Evolutionary conservation across 2,888 invertebrate species (phyloP).

Genomic region (Zaprionus lineosus): DNA sequence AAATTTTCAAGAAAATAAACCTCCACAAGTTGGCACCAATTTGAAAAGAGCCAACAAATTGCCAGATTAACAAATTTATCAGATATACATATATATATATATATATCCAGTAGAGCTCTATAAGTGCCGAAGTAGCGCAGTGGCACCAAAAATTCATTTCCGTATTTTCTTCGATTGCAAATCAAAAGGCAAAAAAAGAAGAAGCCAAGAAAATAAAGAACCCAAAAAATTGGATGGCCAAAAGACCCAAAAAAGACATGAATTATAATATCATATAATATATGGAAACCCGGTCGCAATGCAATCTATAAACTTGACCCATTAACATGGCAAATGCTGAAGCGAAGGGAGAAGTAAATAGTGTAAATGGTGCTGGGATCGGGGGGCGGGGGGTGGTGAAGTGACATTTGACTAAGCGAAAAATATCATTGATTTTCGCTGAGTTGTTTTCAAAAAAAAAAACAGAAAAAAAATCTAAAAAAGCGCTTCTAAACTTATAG

Average conservation of each 20-base stretch:
- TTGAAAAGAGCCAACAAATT: slow-evolving; percentile 34
- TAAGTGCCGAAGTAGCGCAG: slow-evolving; percentile 35
- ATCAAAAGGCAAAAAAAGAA: slow-evolving; percentile 10
- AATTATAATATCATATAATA: not conserved
- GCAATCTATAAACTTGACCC: slow-evolving; percentile 75
- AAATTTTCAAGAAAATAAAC: slow-evolving; percentile 45
- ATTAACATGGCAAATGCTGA: slow-evolving; percentile 43
- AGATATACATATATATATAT: not conserved
- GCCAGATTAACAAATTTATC: slow-evolving; percentile 59
- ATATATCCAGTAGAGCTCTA: not conserved
- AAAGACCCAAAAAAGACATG: slow-evolving; percentile 4
- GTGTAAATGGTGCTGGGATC: not conserved
- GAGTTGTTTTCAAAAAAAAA: slow-evolving; percentile 17
- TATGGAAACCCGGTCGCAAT: slow-evolving; percentile 56
- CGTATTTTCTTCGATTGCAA: slow-evolving; percentile 54
- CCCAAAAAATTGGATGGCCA: too few relatives aligned
- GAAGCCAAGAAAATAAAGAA: not conserved
- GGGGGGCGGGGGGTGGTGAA: too few relatives aligned
- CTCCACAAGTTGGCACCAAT: slow-evolving; percentile 60
- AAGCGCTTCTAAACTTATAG: too few relatives aligned
- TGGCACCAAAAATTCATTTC: slow-evolving; percentile 46
- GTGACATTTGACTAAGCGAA: slow-evolving; percentile 25
- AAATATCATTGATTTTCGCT: slow-evolving; percentile 45
- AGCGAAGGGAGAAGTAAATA: slow-evolving; percentile 6
- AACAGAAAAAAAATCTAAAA: slow-evolving; percentile 12